These are phyloP conservation scores for Chromis chromis DNA, from an alignment of 2,797 vertebrate genomes.

Conservation along the genomic window DNA sequence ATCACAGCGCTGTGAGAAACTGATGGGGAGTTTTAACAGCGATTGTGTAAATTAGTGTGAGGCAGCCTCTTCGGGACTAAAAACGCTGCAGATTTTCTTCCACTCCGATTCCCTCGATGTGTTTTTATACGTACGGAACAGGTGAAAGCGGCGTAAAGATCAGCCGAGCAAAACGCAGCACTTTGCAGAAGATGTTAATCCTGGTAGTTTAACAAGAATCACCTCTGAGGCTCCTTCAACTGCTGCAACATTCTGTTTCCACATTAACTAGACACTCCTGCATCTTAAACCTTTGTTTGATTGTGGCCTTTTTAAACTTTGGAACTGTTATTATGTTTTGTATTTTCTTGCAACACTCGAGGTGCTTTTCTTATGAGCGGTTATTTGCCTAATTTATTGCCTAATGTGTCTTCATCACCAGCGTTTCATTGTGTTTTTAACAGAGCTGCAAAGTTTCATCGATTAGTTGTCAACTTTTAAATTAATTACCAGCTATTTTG, in stretches of 20 bases:
- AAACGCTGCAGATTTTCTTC: constrained; percentile 52
- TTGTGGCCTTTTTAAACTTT: constrained; percentile 51
- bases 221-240: constrained; percentile 39
- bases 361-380: constrained; percentile 43
- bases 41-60: constrained; percentile 49
- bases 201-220: constrained; percentile 51
- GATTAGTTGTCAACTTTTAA: too few species aligned
- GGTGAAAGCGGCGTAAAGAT: constrained; percentile 44
- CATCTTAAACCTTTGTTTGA: constrained; percentile 39
- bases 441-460: too few species aligned
- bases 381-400: constrained; percentile 17
- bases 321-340: constrained; percentile 38
- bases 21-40: constrained; percentile 44
- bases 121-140: constrained; percentile 35
- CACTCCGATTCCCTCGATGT: constrained; percentile 41
- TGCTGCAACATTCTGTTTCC: constrained; percentile 45
- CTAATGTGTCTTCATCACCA: constrained; percentile 8
- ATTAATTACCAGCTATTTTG: too few species aligned
- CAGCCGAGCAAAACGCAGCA: constrained; percentile 48
- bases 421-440: too few species aligned
- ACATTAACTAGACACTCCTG: constrained; percentile 31
- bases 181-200: constrained; percentile 52
- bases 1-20: constrained; percentile 46
- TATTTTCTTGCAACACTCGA: constrained; percentile 36
- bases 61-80: constrained; percentile 43